Base-by-base conservation (phyloP, 1,140 invertebrate species). In the Apis mellifera region DNA sequence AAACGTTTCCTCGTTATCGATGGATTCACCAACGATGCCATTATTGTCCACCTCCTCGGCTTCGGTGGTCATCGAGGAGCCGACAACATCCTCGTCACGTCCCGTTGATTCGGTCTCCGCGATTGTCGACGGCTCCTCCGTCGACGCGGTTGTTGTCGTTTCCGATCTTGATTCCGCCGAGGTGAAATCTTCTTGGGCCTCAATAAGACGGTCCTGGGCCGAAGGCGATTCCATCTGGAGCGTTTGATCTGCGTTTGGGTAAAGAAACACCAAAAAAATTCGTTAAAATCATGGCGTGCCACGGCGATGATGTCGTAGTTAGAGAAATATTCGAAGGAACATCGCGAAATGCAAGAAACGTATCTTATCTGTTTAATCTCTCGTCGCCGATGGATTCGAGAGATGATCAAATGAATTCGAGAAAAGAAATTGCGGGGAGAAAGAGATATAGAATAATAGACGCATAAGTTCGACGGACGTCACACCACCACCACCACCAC, bases 141-240 rank as follows among this genome's bases (percentile, higher is more conserved):
- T 32, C 55, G 21, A 26, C n/a, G 71, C 55, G 13, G 17, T n/a
- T 15, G 13, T 64, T 15, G 13, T 64, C 48, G 66, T 9, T 48
- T 21, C 23, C 52, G n/a, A 9, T 1, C 78, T 8, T 1, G 80
- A 54, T 8, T 89, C 89, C 72, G 86, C 84, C 85, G 90, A 86
- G 89, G 79, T 93, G 88, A 89, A 91, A 90, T 90, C 90, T 81
- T 91, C 91, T 87, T 92, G 90, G 86, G 84, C 91, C 88, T 89
- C 85, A 78, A 87, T 80, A 66, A 70, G 79, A 42, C 62, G 69
- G 57, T 85, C 90, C 84, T 89, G 76, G 85, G 86, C 90, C 89
- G 71, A 90, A 91, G 91, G 76, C 81, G 89, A 91, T 91, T 94
- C 92, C 93, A 94, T 94, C 88, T 92, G 90, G 89, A 83, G 77